Evolutionary conservation across 2,113 vertebrate species (phyloP).

Genomic region (Excalfactoria chinensis): DNA sequence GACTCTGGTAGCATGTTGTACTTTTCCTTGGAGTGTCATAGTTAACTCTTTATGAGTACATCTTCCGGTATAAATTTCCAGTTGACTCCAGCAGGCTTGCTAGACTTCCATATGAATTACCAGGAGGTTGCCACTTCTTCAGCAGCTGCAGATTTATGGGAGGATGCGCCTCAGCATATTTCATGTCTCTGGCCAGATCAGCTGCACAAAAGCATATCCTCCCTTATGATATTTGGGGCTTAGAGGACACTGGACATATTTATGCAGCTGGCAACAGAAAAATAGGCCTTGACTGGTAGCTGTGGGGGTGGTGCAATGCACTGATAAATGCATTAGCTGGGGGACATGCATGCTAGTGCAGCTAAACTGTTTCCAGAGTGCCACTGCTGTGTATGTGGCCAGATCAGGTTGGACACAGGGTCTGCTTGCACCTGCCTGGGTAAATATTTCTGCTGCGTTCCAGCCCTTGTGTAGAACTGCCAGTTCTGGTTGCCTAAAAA

Average conservation of each 20-base stretch:
- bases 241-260: background rate
- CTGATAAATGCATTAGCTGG: background rate
- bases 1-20: slow-evolving; percentile 7
- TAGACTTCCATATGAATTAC: background rate
- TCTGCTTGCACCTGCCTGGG: background rate
- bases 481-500: slow-evolving; percentile 57
- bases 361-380: background rate
- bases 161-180: background rate
- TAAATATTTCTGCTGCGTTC: background rate
- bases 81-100: background rate
- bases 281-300: background rate
- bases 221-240: background rate
- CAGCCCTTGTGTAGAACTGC: slow-evolving; percentile 24
- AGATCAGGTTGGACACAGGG: background rate
- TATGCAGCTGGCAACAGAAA: background rate
- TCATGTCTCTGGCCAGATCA: background rate
- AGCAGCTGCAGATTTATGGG: background rate
- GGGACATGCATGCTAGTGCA: background rate
- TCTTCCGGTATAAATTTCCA: background rate
- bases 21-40: slow-evolving; percentile 29
- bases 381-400: background rate
- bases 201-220: background rate
- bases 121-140: background rate
- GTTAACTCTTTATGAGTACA: background rate
- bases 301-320: background rate